Conservation (phyloP, 2,113 vertebrate species). For the Leptosomus discolor region DNA sequence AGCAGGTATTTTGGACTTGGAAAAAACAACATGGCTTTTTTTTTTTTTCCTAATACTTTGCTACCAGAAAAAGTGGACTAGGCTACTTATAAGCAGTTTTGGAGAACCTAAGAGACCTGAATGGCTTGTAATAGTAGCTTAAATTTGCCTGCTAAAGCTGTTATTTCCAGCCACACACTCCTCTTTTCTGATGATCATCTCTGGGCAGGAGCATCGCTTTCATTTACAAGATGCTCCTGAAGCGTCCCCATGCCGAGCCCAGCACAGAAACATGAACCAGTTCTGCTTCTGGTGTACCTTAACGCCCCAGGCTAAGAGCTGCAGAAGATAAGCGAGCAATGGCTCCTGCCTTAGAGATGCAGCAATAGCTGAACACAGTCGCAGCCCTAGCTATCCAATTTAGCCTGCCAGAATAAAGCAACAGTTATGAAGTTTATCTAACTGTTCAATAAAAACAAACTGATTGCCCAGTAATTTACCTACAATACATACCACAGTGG, state of each 20-base stretch:
- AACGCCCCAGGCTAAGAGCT: neutral
- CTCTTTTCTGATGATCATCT: neutral
- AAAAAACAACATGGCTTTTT: neutral
- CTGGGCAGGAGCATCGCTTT: accelerated
- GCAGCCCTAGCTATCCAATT: neutral
- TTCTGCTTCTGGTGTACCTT: neutral
- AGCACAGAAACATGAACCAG: neutral
- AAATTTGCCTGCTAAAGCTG: neutral
- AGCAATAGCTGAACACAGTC: neutral
- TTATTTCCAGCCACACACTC: accelerated
- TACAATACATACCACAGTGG: neutral
- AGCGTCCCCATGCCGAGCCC: neutral
- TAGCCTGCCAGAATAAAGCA: neutral
- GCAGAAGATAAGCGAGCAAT: neutral
- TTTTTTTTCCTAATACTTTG: too few species aligned
- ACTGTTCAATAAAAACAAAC: neutral
- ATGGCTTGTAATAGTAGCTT: neutral
- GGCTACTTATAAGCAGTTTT: neutral
- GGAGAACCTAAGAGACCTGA: neutral
- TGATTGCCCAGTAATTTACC: neutral
- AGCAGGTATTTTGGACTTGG: neutral
- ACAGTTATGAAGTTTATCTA: neutral
- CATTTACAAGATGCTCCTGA: accelerated
- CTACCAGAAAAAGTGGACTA: neutral
- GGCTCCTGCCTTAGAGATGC: neutral